Evolutionary conservation across 2,888 invertebrate species (phyloP), one percentile per base, ranked within the genome.

Genomic region (Coelopa pilipes): DNA sequence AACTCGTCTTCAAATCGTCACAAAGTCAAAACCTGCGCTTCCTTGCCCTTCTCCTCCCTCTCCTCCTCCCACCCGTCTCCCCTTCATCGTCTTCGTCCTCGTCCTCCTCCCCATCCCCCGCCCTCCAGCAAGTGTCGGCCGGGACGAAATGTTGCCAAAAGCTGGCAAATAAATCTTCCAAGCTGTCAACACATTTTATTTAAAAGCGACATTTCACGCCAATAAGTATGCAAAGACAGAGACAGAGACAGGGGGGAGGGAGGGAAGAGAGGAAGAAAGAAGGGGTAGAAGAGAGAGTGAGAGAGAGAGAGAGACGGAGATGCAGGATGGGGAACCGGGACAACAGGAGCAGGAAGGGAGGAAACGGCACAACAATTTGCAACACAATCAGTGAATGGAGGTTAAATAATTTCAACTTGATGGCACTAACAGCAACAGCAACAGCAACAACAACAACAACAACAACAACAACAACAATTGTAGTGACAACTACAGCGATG

Each of bases 101-200:
- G 2, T 34, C 34, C 34, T 34, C 34, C 34, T 34, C 34, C 7
- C 7, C n/a, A n/a, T 34, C 34, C 2, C 34, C 2, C 34, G 2
- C 34, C 34, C 34, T 34, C 7, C 34, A 34, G 7, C 34, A 34
- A 34, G 7, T 7, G 34, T 34, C 34, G 34, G 2, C 34, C 34
- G 7, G 34, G 34, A 34, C 34, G n/a, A 66, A 66, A 66, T n/a
- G 34, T 66, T 24, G 47, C 60, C 55, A 62, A 59, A 24, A 72
- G 69, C 49, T 49, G 46, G 55, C 46, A 69, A 65, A 69, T 53
- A 70, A 57, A 62, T 70, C 24, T 49, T 62, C 62, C 46, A 69
- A 71, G 63, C 24, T 74, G 70, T 70, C 74, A 74, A 53, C 70
- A 70, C 74, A 70, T 74, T 74, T 74, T 45, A 70, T 74, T 74